These are phyloP conservation scores for Torymus auratus DNA, from an alignment of 2,888 invertebrate genomes.

Conservation along the genomic window DNA sequence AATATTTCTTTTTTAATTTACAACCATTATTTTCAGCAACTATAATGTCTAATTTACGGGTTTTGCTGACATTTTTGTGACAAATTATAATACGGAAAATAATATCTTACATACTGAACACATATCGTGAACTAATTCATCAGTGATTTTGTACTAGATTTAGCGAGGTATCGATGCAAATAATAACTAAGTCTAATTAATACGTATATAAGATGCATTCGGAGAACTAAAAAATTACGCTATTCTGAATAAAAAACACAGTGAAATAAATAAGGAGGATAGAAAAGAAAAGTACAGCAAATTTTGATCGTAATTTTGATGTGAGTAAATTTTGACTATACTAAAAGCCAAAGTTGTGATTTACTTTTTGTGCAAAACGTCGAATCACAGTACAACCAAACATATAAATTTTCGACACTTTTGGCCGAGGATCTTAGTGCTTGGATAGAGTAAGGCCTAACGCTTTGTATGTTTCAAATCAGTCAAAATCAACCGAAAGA, in stretches of 20 bases:
- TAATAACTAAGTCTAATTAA: slow-evolving; percentile 42
- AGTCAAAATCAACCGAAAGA: slow-evolving; percentile 26
- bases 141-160: slow-evolving; percentile 45
- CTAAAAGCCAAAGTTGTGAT: slow-evolving; percentile 25
- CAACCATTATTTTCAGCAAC: slow-evolving; percentile 13
- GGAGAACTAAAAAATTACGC: slow-evolving; percentile 16
- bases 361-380: slow-evolving; percentile 22
- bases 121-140: slow-evolving; percentile 34
- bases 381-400: slow-evolving; percentile 40
- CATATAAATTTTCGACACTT: slow-evolving; percentile 63
- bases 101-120: slow-evolving; percentile 30
- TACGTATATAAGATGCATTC: background rate
- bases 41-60: slow-evolving; percentile 19
- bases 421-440: slow-evolving; percentile 70
- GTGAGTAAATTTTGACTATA: slow-evolving; percentile 52
- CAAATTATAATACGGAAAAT: slow-evolving; percentile 13
- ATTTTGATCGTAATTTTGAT: slow-evolving; percentile 53
- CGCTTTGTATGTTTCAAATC: slow-evolving; percentile 28
- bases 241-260: slow-evolving; percentile 3
- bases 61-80: slow-evolving; percentile 17
- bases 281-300: slow-evolving; percentile 45
- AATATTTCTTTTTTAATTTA: slow-evolving; percentile 24
- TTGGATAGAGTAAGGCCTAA: slow-evolving; percentile 74
- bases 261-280: slow-evolving; percentile 13
- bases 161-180: slow-evolving; percentile 51